Conservation (phyloP, 2,888 invertebrate genomes). For the Lutraria lutraria region DNA sequence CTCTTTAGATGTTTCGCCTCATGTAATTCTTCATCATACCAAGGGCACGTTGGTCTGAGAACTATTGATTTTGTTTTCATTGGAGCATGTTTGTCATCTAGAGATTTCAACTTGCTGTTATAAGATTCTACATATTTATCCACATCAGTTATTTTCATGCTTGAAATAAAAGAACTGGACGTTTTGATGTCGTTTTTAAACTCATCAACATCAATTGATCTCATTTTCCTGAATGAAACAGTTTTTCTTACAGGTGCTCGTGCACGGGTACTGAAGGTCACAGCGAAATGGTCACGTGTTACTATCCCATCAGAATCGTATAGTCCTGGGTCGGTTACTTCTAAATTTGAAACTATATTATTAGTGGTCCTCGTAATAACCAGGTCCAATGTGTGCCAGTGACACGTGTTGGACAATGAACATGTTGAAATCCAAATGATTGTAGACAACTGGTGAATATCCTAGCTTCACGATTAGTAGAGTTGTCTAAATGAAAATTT, state of each 20-base stretch:
- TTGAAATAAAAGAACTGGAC: slow-evolving; percentile 8
- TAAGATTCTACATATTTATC: slow-evolving; percentile 45
- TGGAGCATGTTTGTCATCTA: slow-evolving; percentile 60
- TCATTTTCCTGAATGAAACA: slow-evolving; percentile 45
- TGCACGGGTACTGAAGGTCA: slow-evolving; percentile 34
- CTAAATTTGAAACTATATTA: slow-evolving; percentile 48
- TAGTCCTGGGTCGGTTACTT: slow-evolving; percentile 47
- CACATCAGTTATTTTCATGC: slow-evolving; percentile 14
- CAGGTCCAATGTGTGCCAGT: slow-evolving; percentile 39
- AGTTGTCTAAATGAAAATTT: slow-evolving; percentile 27
- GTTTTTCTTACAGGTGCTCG: slow-evolving; percentile 51
- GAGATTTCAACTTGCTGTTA: slow-evolving; percentile 21
- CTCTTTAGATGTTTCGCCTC: slow-evolving; percentile 56
- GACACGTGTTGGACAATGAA: slow-evolving; percentile 51
- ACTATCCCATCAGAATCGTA: slow-evolving; percentile 47
- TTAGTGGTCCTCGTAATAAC: slow-evolving; percentile 51
- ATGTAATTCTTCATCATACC: slow-evolving; percentile 60
- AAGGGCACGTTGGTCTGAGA: slow-evolving; percentile 51
- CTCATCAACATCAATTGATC: slow-evolving; percentile 47
- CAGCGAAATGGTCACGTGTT: slow-evolving; percentile 54
- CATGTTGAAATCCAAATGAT: slow-evolving; percentile 50
- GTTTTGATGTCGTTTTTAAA: slow-evolving; percentile 41
- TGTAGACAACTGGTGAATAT: slow-evolving; percentile 44
- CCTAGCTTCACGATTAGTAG: slow-evolving; percentile 33
- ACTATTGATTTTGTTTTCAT: slow-evolving; percentile 52